These are phyloP conservation scores for Alaudala cheleensis DNA, from an alignment of 2,113 vertebrate genomes.

Conservation along the genomic window DNA sequence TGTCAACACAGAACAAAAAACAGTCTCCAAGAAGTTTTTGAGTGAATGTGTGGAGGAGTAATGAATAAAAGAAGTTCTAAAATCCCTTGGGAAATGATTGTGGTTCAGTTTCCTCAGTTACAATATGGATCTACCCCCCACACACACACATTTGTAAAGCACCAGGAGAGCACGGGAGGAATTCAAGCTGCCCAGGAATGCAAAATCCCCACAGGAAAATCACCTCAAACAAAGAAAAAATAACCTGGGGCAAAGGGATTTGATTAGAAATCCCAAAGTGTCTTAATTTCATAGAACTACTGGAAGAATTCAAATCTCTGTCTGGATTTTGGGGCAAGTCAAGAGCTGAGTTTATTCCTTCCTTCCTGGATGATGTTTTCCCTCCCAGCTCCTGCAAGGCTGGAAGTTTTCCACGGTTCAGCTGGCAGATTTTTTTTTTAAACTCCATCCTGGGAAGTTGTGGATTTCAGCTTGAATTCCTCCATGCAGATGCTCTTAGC, in stretches of 20 bases:
- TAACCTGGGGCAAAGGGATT: background rate
- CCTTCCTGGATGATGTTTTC: background rate
- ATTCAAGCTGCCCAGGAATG: background rate
- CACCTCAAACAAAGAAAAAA: background rate
- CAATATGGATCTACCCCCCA: background rate
- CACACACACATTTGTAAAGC: background rate
- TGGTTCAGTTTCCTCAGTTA: background rate
- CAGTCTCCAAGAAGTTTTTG: background rate
- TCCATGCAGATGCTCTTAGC: no score
- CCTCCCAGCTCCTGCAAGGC: background rate
- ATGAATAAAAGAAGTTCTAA: background rate
- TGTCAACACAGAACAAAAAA: background rate
- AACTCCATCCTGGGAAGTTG: no score
- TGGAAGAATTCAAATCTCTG: background rate
- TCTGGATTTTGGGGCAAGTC: background rate
- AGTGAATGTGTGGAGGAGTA: background rate
- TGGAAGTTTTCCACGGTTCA: background rate
- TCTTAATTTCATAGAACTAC: background rate
- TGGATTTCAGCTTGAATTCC: no score
- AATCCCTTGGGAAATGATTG: no score
- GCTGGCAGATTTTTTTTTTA: no score
- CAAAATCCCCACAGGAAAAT: background rate
- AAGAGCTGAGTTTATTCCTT: background rate
- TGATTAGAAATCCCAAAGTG: background rate
- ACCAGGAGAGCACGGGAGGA: background rate